phyloP scores from a whole-genome alignment of 2,888 invertebrate genomes.

The Ormyrus labotus region DNA sequence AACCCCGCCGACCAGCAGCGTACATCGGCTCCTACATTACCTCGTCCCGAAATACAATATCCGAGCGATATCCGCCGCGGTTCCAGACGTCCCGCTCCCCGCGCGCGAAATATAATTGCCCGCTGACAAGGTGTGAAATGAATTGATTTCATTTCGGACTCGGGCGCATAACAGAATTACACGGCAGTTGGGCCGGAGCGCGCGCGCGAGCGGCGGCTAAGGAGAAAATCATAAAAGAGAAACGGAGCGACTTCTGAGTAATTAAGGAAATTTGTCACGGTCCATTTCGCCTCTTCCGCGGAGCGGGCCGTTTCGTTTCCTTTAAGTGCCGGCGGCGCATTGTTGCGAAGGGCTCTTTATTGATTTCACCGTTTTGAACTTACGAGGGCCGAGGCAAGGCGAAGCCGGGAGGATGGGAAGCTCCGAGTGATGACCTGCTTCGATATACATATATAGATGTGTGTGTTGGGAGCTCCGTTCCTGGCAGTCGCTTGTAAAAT shows the following conservation, averaged over 20 bases:
- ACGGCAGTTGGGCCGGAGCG: slow-evolving; percentile 72
- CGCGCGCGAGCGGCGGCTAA: slow-evolving; percentile 44
- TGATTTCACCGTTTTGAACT: too few relatives aligned
- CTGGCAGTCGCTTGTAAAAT: too few relatives aligned
- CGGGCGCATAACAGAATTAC: slow-evolving; percentile 73
- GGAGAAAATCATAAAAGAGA: slow-evolving; percentile 38
- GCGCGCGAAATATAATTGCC: slow-evolving; percentile 72
- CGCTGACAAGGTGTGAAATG: slow-evolving; percentile 76
- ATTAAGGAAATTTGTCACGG: slow-evolving; percentile 54
- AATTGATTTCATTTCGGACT: slow-evolving; percentile 76
- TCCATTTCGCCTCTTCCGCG: slow-evolving; percentile 49
- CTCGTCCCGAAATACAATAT: too few relatives aligned
- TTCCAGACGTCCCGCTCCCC: slow-evolving; percentile 58
- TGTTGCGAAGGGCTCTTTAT: too few relatives aligned
- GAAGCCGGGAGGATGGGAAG: too few relatives aligned
- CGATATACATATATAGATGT: too few relatives aligned
- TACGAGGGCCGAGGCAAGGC: too few relatives aligned
- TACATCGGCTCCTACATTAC: too few relatives aligned
- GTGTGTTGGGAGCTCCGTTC: too few relatives aligned
- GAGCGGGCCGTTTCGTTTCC: slow-evolving; percentile 28
- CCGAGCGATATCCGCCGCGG: too few relatives aligned
- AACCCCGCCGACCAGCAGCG: too few relatives aligned
- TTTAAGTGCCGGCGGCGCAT: background rate
- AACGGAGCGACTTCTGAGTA: slow-evolving; percentile 44
- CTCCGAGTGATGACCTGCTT: too few relatives aligned